Conservation (phyloP, 2,113 vertebrate species). For the Gracilinanus agilis region DNA sequence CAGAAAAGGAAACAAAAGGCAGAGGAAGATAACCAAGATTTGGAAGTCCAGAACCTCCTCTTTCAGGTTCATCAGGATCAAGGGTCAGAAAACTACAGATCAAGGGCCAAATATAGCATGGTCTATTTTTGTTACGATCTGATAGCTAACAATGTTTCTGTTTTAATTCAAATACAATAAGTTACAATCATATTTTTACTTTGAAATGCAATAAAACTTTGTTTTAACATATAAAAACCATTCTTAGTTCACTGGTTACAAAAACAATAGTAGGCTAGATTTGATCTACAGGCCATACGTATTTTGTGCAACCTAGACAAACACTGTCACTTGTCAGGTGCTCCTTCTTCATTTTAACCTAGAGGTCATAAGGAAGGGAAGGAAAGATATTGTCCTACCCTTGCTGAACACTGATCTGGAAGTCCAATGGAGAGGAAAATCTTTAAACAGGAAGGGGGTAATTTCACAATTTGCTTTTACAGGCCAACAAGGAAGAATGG, state of each 20-base stretch:
- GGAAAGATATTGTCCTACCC: background rate
- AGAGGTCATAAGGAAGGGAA: background rate
- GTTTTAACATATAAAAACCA: background rate
- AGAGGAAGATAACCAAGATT: background rate
- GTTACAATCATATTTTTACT: background rate
- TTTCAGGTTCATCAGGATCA: background rate
- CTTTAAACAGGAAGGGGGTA: background rate
- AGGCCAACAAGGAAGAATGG: background rate
- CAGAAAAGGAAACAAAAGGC: background rate
- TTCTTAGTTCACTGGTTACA: background rate
- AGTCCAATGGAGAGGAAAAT: background rate
- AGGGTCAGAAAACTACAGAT: background rate
- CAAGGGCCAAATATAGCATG: background rate
- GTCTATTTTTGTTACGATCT: background rate
- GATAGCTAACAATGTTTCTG: background rate
- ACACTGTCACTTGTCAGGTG: background rate
- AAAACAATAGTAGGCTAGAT: background rate
- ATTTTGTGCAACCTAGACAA: background rate
- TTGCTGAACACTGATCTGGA: background rate
- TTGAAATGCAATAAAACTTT: background rate
- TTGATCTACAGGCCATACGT: background rate
- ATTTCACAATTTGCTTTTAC: background rate
- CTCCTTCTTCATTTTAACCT: background rate
- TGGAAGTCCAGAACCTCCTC: background rate
- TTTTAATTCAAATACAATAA: no score